Base-by-base conservation (phyloP, 2,113 vertebrate genomes). In the Scopus umbretta region DNA sequence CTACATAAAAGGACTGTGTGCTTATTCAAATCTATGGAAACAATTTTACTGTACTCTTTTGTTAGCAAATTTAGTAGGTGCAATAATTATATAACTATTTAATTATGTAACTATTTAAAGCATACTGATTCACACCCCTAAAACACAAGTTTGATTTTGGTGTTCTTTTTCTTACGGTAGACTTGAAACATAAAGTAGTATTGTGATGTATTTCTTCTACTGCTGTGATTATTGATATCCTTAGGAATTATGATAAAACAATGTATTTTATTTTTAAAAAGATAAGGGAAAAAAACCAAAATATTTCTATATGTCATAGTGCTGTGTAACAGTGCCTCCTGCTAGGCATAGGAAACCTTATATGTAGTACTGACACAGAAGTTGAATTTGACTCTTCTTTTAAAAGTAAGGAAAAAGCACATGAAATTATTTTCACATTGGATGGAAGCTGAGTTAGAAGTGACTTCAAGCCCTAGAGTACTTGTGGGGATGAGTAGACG, bases 221-320 rank as follows among this genome's bases (percentile, higher is more conserved):
- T 90, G 61, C 15, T 10, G 26, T 73, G 45, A 65, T 58, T 66
- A 88, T 50, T 61, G 14, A 2, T 47, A 72, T 72, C 7, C 42
- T 11, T 53, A 21, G 6, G 4, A 58, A 40, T 65, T 76, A 38
- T 23, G 21, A 32, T 52, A 59, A 68, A 73, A 36, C 1, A 58
- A 30, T 15, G 2, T 52, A 14, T 38, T 78, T 80, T 70, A 40
- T 36, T 90, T 80, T 86, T 58, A 40, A 56, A 90, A 92, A 55
- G 3, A 16, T 36, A 7, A 26, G 3, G 17, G 3, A 25, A 66
- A 43, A 87, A 40, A 1, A 4, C 1, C 5, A 4, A 61, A 36
- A 34, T 55, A 55, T 40, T 85, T 66, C 43, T 49, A 2, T 25
- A 34, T 2, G 3, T 16, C 76, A 34, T 30, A 76, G 1, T 34